phyloP scores from a whole-genome alignment of 2,888 invertebrate genomes.

The Acheta domesticus region DNA sequence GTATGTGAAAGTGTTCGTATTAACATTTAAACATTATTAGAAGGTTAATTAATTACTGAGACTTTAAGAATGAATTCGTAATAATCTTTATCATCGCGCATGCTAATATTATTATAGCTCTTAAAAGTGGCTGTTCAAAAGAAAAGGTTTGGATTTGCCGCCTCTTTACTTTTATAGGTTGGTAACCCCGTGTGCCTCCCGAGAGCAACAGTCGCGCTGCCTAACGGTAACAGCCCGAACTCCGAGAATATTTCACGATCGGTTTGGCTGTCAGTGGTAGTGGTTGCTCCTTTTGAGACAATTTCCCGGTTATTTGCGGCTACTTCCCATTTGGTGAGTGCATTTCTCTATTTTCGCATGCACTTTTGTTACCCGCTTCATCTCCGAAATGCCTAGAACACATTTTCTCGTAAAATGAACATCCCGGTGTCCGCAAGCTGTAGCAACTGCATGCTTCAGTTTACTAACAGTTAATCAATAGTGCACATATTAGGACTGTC shows the following conservation, averaged over 20 bases:
- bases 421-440: neutral
- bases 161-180: neutral
- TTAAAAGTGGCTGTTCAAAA: neutral
- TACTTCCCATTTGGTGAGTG: neutral
- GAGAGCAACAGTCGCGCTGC: neutral
- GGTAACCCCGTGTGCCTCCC: neutral
- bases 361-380: neutral
- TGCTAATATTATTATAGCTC: no score
- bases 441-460: slow-evolving; percentile 7
- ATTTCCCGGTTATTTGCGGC: neutral
- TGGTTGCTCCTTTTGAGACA: neutral
- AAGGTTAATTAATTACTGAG: no score
- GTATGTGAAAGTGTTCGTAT: no score
- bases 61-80: no score
- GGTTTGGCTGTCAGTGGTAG: neutral
- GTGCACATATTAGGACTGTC: neutral
- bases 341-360: neutral
- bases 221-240: neutral
- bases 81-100: no score
- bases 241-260: neutral
- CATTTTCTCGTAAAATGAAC: neutral
- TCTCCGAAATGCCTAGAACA: neutral
- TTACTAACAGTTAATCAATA: slow-evolving; percentile 18
- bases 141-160: neutral
- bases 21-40: no score